These are phyloP conservation scores for Epizoanthus illoricatus DNA, from an alignment of 92 coral and sea anemone genomes.

Conservation along the genomic window DNA sequence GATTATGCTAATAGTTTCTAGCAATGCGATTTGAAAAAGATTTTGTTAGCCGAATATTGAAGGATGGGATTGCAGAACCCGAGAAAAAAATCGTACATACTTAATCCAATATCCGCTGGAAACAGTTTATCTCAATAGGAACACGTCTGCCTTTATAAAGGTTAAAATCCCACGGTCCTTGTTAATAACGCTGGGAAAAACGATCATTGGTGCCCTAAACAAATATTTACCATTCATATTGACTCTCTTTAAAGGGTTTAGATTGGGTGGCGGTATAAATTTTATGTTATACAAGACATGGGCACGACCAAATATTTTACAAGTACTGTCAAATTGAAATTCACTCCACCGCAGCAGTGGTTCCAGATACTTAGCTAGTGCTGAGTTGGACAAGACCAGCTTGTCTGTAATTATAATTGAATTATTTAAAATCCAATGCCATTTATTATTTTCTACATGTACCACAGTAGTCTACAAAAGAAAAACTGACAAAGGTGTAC, in stretches of 20 bases:
- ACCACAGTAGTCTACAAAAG: not conserved
- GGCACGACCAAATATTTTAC: not conserved
- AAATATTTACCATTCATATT: not conserved
- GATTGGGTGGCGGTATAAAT: slow-evolving; percentile 1
- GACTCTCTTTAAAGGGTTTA: slow-evolving; percentile 14
- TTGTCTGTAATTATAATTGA: too few relatives aligned
- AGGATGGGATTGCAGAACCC: too few relatives aligned
- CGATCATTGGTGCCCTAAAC: not conserved
- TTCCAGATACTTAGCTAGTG: too few relatives aligned
- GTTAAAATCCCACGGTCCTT: slow-evolving; percentile 16
- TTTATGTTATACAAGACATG: not conserved
- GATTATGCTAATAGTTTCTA: too few relatives aligned
- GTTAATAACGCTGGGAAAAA: not conserved
- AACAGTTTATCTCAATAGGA: not conserved
- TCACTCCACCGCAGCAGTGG: too few relatives aligned
- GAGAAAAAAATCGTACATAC: too few relatives aligned
- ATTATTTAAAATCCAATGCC: too few relatives aligned
- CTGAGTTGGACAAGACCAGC: too few relatives aligned
- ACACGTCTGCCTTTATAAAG: not conserved
- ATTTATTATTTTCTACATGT: too few relatives aligned
- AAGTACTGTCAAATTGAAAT: not conserved
- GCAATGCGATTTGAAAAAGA: too few relatives aligned
- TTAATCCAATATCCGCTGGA: not conserved
- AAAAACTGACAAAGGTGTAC: not conserved
- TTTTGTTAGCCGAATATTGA: too few relatives aligned